Evolutionary conservation across 2,888 invertebrate genomes (phyloP).

Genomic region (Crossocerus cetratus): DNA sequence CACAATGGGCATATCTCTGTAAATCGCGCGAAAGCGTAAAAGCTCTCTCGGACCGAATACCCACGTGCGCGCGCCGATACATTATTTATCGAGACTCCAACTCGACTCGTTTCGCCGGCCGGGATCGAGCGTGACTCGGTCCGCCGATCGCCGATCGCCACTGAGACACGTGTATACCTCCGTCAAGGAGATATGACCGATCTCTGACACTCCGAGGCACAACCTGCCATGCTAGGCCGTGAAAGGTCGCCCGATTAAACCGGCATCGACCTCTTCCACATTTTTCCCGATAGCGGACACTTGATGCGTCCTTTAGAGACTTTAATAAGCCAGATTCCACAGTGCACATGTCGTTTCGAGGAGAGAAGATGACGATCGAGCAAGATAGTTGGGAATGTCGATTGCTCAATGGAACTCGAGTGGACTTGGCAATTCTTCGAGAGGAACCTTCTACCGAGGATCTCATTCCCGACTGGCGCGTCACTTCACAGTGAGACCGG

Average conservation of each 20-base stretch:
- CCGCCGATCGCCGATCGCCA: slow-evolving; percentile 43
- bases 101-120: slow-evolving; percentile 56
- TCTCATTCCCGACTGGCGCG: too few relatives aligned
- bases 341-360: neutral
- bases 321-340: neutral
- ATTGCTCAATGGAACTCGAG: neutral
- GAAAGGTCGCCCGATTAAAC: slow-evolving; percentile 44
- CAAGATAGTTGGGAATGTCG: neutral
- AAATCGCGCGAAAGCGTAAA: slow-evolving; percentile 72
- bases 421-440: too few relatives aligned
- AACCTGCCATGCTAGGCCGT: slow-evolving; percentile 10
- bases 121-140: slow-evolving; percentile 60
- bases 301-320: neutral
- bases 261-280: slow-evolving; percentile 18
- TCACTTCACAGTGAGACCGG: too few relatives aligned
- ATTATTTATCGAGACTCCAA: slow-evolving; percentile 57
- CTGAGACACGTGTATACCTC: slow-evolving; percentile 12
- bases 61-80: slow-evolving; percentile 35
- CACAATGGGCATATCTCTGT: slow-evolving; percentile 71
- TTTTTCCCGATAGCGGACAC: neutral
- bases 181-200: slow-evolving; percentile 16
- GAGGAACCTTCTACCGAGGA: too few relatives aligned
- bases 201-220: slow-evolving; percentile 23
- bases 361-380: neutral
- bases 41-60: slow-evolving; percentile 56